Conservation (phyloP, 2,888 invertebrate genomes). For the Argyra leucocephala region DNA sequence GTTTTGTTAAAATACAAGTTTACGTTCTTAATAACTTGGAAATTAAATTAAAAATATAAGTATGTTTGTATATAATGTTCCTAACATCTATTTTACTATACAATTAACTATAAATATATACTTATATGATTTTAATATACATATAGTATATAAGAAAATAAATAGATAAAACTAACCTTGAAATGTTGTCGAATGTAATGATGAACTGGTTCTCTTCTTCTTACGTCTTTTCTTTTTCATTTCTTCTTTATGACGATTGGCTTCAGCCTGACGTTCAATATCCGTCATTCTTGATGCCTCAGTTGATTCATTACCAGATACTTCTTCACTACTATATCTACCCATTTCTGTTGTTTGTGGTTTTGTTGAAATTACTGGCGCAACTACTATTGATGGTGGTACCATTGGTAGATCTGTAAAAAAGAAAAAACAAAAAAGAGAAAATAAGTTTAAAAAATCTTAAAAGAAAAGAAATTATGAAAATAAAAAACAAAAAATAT, state of each 20-base stretch:
- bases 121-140: too few species aligned
- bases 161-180: slow-evolving; percentile 53
- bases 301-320: slow-evolving; percentile 43
- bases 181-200: slow-evolving; percentile 80
- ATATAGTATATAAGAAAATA: neutral
- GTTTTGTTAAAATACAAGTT: too few species aligned
- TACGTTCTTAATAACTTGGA: too few species aligned
- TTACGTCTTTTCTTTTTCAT: slow-evolving; percentile 78
- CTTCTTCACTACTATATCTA: slow-evolving; percentile 43
- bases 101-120: too few species aligned
- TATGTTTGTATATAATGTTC: too few species aligned
- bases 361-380: neutral
- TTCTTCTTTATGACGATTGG: slow-evolving; percentile 74
- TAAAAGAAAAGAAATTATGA: too few species aligned
- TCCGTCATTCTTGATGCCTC: slow-evolving; percentile 40
- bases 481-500: too few species aligned
- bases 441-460: too few species aligned
- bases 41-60: too few species aligned
- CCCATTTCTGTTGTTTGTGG: slow-evolving; percentile 30
- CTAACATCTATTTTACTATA: too few species aligned
- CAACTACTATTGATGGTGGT: neutral
- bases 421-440: neutral
- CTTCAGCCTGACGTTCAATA: slow-evolving; percentile 46
- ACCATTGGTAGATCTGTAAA: neutral
- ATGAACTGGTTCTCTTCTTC: slow-evolving; percentile 83